Conservation (phyloP, 2,113 vertebrate genomes). For the Albula goreensis region DNA sequence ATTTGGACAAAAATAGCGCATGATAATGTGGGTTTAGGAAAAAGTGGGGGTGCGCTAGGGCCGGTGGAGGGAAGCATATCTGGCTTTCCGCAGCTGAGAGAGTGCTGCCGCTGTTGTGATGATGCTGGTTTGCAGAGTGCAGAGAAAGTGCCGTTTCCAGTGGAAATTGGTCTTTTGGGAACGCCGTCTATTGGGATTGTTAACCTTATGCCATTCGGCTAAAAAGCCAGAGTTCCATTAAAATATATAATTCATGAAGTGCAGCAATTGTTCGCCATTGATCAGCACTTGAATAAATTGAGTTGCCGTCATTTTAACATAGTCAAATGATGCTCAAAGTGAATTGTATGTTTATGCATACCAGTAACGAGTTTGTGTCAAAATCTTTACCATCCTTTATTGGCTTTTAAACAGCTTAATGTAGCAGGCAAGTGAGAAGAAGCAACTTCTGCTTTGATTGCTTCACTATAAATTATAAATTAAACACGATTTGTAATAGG, state of each 20-base stretch:
- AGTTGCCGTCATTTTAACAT: slow-evolving; percentile 86
- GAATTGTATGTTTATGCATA: slow-evolving; percentile 57
- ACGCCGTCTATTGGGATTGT: slow-evolving; percentile 79
- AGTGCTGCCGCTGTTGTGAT: slow-evolving; percentile 65
- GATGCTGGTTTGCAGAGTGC: slow-evolving; percentile 66
- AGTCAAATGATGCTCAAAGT: slow-evolving; percentile 76
- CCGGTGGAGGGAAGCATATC: slow-evolving; percentile 50
- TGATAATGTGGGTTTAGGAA: slow-evolving; percentile 74
- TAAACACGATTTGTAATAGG: not conserved
- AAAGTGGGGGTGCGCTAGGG: slow-evolving; percentile 60
- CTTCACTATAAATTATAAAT: not conserved
- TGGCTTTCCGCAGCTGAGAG: slow-evolving; percentile 58
- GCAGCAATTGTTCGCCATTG: slow-evolving; percentile 87
- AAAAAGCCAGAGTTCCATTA: slow-evolving; percentile 82
- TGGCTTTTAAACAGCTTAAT: not conserved
- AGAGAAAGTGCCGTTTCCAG: slow-evolving; percentile 68
- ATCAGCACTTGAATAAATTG: slow-evolving; percentile 95
- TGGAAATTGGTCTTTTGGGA: slow-evolving; percentile 83
- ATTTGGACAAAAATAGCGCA: slow-evolving; percentile 68
- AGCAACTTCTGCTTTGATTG: not conserved
- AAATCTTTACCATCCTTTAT: slow-evolving; percentile 6
- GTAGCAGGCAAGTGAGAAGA: not conserved
- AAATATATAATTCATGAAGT: slow-evolving; percentile 93
- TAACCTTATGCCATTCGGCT: slow-evolving; percentile 86
- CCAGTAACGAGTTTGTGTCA: not conserved